Percentiles rank a stretch among this genome's conserved stretches.
Evolutionary conservation across 2,888 invertebrate genomes (phyloP).

Genomic region (Pristionchus maxplancki): DNA sequence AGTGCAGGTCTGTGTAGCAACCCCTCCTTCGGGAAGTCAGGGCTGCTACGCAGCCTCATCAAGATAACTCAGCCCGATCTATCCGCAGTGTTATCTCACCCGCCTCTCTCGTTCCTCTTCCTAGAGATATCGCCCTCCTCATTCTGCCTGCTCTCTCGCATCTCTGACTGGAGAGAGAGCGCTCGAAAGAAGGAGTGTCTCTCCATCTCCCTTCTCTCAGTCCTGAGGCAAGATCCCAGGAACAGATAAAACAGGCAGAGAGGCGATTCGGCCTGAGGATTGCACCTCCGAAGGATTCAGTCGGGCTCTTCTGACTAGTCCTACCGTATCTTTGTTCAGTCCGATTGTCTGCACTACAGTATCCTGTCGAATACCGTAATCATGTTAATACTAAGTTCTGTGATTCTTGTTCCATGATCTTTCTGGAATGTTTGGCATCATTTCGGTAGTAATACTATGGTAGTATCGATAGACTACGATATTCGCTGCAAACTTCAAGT

Average conservation of each 20-base stretch:
- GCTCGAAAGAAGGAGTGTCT: neutral
- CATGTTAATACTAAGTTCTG: too few relatives aligned
- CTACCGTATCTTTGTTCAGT: neutral
- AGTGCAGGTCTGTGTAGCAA: neutral
- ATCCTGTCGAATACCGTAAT: too few relatives aligned
- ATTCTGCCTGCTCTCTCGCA: neutral
- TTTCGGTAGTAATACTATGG: too few relatives aligned
- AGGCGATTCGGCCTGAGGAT: neutral
- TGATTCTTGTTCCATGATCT: too few relatives aligned
- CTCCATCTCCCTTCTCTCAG: neutral
- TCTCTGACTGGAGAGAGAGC: neutral
- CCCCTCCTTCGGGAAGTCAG: neutral
- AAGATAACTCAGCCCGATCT: constrained; percentile 23
- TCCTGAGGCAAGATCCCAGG: neutral
- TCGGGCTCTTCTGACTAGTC: neutral
- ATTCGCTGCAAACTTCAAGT: neutral
- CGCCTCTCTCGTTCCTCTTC: neutral
- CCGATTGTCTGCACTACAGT: too few relatives aligned
- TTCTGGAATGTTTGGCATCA: too few relatives aligned
- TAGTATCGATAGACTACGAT: too few relatives aligned
- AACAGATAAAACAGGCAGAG: neutral
- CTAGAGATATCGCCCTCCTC: neutral
- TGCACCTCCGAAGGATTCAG: neutral
- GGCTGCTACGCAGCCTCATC: constrained; percentile 29
- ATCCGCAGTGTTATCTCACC: constrained; percentile 14